These are phyloP conservation scores for Gnathonemus echidnorhynchus DNA, from an alignment of 2,113 vertebrate genomes.

Conservation along the genomic window DNA sequence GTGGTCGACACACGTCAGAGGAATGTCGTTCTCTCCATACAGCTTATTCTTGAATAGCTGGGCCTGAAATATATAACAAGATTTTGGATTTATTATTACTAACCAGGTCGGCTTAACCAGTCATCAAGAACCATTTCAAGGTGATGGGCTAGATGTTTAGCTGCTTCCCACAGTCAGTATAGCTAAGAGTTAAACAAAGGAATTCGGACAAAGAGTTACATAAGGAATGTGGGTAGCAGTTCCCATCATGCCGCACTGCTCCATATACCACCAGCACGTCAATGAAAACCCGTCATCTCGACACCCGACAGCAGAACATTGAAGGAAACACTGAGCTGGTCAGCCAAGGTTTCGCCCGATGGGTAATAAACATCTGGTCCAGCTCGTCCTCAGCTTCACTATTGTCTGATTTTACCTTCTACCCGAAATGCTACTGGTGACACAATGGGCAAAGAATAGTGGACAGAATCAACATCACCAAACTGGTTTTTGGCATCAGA, in stretches of 20 bases:
- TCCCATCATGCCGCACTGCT: background rate
- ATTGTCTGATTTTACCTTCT: background rate
- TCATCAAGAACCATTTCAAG: background rate
- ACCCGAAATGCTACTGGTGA: background rate
- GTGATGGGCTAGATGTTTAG: background rate
- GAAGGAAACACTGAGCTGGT: background rate
- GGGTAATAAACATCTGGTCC: background rate
- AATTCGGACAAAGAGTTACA: background rate
- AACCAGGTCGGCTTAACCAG: background rate
- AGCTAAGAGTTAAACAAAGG: background rate
- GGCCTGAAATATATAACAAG: constrained; percentile 51
- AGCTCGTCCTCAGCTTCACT: background rate
- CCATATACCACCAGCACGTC: background rate
- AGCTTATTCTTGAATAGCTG: constrained; percentile 76
- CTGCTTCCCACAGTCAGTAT: background rate
- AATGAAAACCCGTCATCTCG: background rate
- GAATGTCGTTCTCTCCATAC: constrained; percentile 78
- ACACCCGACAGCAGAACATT: background rate
- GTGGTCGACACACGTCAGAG: constrained; percentile 78
- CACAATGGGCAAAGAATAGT: background rate
- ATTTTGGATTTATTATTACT: background rate
- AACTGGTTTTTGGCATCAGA: background rate
- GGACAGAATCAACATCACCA: background rate
- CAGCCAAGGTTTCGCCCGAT: background rate
- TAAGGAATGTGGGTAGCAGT: background rate